Percentiles rank a stretch among this genome's conserved stretches.
Evolutionary conservation across 1,140 invertebrate species (phyloP).

Genomic region (Lasaia peninsularis): DNA sequence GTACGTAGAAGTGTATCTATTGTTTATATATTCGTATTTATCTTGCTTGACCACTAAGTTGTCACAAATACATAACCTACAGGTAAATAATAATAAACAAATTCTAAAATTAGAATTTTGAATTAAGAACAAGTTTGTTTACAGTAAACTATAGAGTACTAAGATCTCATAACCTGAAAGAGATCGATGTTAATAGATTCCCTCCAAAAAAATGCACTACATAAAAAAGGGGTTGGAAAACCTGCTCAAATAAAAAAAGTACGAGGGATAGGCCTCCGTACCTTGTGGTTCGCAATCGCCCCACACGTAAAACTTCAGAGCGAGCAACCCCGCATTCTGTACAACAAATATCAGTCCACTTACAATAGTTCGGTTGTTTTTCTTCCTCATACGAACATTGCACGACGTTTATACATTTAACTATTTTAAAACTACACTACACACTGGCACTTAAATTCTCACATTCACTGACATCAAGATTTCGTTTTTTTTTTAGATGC

Average conservation of each 20-base stretch:
- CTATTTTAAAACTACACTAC: conserved; percentile 66
- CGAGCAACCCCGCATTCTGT: conserved; percentile 62
- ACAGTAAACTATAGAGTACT: background rate
- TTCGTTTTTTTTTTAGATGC: conserved; percentile 60
- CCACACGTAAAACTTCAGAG: conserved; percentile 59
- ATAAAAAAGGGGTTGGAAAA: conserved; percentile 67
- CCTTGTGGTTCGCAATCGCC: conserved; percentile 64
- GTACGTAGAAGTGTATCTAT: background rate
- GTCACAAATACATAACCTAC: conserved; percentile 17
- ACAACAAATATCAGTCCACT: conserved; percentile 61
- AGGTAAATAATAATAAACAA: background rate
- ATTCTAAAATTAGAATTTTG: background rate
- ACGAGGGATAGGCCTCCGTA: conserved; percentile 67
- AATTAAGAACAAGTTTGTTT: background rate
- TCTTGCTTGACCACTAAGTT: too few species aligned
- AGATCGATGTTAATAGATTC: conserved; percentile 56
- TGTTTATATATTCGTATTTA: background rate
- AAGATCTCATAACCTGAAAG: background rate
- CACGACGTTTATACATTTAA: conserved; percentile 71
- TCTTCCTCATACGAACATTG: conserved; percentile 76
- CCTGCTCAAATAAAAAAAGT: conserved; percentile 60
- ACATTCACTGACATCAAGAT: conserved; percentile 61
- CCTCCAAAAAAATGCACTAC: conserved; percentile 53
- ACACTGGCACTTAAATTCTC: conserved; percentile 59
- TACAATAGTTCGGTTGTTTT: conserved; percentile 70